Evolutionary conservation across 2,113 vertebrate species (phyloP).

Genomic region (Salvelinus fontinalis): DNA sequence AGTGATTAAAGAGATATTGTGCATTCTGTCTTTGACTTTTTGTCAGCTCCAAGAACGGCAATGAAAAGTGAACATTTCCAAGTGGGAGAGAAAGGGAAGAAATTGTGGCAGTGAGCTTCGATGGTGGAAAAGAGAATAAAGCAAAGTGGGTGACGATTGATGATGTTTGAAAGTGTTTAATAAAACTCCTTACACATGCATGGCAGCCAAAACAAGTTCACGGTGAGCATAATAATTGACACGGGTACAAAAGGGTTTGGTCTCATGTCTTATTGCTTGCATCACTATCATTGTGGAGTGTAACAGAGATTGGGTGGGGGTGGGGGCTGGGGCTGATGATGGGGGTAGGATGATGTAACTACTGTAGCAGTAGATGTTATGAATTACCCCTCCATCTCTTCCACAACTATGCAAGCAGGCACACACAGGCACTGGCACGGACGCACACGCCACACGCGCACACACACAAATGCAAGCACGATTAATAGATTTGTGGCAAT

Average conservation of each 20-base stretch:
- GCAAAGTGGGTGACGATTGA: slow-evolving; percentile 59
- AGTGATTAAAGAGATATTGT: slow-evolving; percentile 64
- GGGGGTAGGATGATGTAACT: slow-evolving; percentile 28
- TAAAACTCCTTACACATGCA: slow-evolving; percentile 63
- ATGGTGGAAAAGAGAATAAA: slow-evolving; percentile 32
- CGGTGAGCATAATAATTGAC: slow-evolving; percentile 58
- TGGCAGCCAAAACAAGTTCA: slow-evolving; percentile 56
- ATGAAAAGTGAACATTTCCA: slow-evolving; percentile 54
- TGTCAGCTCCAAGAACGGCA: slow-evolving; percentile 51
- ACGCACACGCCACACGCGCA: background rate
- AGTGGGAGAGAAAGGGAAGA: slow-evolving; percentile 13
- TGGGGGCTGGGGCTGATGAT: background rate
- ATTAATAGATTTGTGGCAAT: background rate
- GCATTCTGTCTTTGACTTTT: slow-evolving; percentile 45
- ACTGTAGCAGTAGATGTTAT: slow-evolving; percentile 16
- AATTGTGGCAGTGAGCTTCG: background rate
- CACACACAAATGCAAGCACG: background rate
- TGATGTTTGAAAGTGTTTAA: slow-evolving; percentile 61
- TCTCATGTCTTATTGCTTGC: slow-evolving; percentile 42
- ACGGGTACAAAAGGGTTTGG: slow-evolving; percentile 18
- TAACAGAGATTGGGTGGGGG: background rate
- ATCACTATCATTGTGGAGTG: slow-evolving; percentile 41
- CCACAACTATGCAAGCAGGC: background rate
- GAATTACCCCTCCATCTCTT: slow-evolving; percentile 3
- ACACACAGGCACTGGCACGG: background rate